A percentile compares a stretch with the other conserved stretches of the same genome.
phyloP scores from a whole-genome alignment of 2,888 invertebrate species.

The Synanthedon tipuliformis region DNA sequence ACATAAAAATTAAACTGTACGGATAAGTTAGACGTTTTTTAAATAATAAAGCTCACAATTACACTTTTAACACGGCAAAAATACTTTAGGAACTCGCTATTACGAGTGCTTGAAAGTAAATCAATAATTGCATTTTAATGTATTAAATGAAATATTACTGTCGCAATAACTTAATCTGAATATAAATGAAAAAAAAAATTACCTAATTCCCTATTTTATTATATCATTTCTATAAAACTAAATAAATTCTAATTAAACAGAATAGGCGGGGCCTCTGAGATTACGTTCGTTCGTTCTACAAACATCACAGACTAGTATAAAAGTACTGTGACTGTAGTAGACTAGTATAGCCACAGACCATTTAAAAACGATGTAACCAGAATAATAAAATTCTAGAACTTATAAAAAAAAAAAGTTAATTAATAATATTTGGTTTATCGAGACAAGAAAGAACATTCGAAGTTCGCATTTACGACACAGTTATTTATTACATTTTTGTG shows the following conservation, averaged over 20 bases:
- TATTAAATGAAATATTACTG: constrained; percentile 3
- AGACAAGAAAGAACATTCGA: no score
- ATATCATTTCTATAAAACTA: constrained; percentile 54
- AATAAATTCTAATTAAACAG: constrained; percentile 49
- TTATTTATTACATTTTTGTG: no score
- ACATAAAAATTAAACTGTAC: constrained; percentile 24
- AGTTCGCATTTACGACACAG: no score
- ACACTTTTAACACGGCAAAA: background rate
- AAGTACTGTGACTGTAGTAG: no score
- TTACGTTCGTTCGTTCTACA: constrained; percentile 48
- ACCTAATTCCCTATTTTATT: constrained; percentile 50
- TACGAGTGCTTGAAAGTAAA: constrained; percentile 43
- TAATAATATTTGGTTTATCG: no score
- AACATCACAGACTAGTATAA: no score
- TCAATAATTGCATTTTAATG: constrained; percentile 46
- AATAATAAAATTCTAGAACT: no score
- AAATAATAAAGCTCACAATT: background rate
- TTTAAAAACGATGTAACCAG: no score
- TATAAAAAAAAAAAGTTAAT: no score
- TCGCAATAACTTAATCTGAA: constrained; percentile 3
- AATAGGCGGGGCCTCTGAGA: constrained; percentile 63
- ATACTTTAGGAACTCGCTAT: background rate
- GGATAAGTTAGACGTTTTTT: background rate
- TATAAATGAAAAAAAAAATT: constrained; percentile 22
- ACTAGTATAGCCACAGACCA: no score